Conservation (phyloP, 2,113 vertebrate genomes). For the Cynopterus brachyotis region DNA sequence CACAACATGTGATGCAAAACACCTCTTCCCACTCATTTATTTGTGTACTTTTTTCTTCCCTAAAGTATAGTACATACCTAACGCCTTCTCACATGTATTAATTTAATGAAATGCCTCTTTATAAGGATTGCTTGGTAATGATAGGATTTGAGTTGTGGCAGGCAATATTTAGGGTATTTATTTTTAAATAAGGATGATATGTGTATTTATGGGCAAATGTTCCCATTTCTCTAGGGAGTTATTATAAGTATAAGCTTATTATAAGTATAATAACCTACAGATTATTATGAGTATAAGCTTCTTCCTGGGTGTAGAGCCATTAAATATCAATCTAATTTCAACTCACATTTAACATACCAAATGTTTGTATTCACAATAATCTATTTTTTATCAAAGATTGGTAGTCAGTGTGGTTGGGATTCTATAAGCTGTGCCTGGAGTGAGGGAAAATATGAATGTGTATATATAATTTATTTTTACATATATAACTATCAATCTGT, state of each 20-base stretch:
- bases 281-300: conserved; percentile 71
- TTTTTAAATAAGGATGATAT: conserved; percentile 74
- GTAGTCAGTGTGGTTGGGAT: conserved; percentile 63
- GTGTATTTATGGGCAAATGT: conserved; percentile 83
- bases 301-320: conserved; percentile 68
- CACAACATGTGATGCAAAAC: conserved; percentile 66
- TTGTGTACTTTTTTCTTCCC: conserved; percentile 73
- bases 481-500: not conserved
- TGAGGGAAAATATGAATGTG: not conserved
- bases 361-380: conserved; percentile 80
- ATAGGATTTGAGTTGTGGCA: conserved; percentile 82
- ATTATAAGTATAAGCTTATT: conserved; percentile 56
- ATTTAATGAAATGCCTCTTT: conserved; percentile 77
- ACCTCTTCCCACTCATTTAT: conserved; percentile 37
- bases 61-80: conserved; percentile 56
- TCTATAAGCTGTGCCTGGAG: conserved; percentile 62
- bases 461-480: not conserved
- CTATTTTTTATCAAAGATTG: conserved; percentile 68
- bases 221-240: conserved; percentile 65
- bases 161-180: conserved; percentile 71
- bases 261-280: conserved; percentile 61
- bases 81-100: conserved; percentile 64
- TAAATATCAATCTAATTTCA: conserved; percentile 80
- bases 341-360: conserved; percentile 73
- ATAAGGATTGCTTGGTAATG: conserved; percentile 79